A percentile compares a stretch with the other conserved stretches of the same genome.
Evolutionary conservation across 1,140 invertebrate species (phyloP).

Genomic region (Physella acuta): DNA sequence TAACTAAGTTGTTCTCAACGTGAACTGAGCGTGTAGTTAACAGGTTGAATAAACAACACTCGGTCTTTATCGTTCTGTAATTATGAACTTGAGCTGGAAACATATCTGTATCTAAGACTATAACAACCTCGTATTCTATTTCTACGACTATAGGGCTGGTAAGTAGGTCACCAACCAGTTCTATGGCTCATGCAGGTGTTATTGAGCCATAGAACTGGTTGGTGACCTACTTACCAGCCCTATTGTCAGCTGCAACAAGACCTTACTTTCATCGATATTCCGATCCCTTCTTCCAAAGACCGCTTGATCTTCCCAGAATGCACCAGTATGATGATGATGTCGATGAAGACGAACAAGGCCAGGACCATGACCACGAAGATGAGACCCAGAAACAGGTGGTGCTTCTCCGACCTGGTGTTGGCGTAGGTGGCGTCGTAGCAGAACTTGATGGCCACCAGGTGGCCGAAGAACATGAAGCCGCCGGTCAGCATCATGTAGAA

Average conservation of each 20-base stretch:
- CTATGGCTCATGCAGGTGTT: no score
- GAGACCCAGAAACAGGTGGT: slow-evolving; percentile 4
- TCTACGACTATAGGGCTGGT: no score
- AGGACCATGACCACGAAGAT: slow-evolving; percentile 5
- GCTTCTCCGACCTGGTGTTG: slow-evolving; percentile 10
- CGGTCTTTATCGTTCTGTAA: no score
- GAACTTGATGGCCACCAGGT: slow-evolving; percentile 20
- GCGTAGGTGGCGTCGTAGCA: slow-evolving; percentile 20
- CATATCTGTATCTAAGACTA: background rate
- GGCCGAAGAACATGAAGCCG: slow-evolving; percentile 11
- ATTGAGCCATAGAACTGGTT: no score
- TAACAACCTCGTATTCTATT: background rate
- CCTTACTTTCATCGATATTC: slow-evolving; percentile 12
- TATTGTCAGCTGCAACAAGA: background rate
- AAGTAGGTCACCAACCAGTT: no score
- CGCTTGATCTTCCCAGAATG: background rate
- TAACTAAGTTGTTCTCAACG: no score
- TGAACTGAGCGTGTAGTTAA: no score
- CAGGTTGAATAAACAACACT: no score
- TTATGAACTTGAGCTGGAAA: background rate
- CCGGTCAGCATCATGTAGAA: slow-evolving; percentile 13
- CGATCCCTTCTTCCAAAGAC: slow-evolving; percentile 3
- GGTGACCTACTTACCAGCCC: no score
- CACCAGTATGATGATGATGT: slow-evolving; percentile 3
- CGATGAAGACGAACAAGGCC: background rate